Evolutionary conservation across 2,888 invertebrate species (phyloP).

Genomic region (Pristionchus exspectatus): DNA sequence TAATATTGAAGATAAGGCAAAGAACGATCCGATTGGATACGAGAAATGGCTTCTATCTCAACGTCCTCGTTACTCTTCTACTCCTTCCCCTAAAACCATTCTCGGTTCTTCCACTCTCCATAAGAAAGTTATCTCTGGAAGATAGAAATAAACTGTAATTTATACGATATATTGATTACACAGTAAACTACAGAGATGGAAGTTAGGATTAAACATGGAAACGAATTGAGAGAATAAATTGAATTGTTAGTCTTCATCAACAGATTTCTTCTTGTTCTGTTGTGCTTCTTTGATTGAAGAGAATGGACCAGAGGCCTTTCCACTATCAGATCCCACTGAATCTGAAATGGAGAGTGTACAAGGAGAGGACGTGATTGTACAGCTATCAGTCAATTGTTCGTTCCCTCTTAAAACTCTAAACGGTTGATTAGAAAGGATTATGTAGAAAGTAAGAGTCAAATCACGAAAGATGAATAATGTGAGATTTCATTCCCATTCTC

Average conservation of each 20-base stretch:
- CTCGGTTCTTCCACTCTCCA: neutral
- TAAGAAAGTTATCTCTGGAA: neutral
- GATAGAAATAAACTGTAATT: neutral
- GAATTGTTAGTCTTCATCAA: slow-evolving; percentile 27
- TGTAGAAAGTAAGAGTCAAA: neutral
- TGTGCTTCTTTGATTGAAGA: slow-evolving; percentile 49
- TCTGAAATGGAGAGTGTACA: neutral
- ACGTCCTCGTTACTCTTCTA: neutral
- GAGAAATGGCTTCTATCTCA: neutral
- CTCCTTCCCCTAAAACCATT: neutral
- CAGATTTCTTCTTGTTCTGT: slow-evolving; percentile 28
- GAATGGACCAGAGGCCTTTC: slow-evolving; percentile 24
- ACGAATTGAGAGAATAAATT: neutral
- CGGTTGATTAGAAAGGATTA: too few relatives aligned
- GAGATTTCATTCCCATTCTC: neutral
- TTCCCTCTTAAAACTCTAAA: neutral
- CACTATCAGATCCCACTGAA: slow-evolving; percentile 12
- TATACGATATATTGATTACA: neutral
- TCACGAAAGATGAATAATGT: neutral
- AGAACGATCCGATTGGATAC: neutral
- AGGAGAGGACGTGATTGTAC: too few relatives aligned
- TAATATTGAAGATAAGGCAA: neutral
- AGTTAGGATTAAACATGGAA: neutral
- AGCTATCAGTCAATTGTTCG: neutral
- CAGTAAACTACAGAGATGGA: neutral